phyloP scores from a whole-genome alignment of 2,888 invertebrate species.

The Caenorhabditis doughertyi region DNA sequence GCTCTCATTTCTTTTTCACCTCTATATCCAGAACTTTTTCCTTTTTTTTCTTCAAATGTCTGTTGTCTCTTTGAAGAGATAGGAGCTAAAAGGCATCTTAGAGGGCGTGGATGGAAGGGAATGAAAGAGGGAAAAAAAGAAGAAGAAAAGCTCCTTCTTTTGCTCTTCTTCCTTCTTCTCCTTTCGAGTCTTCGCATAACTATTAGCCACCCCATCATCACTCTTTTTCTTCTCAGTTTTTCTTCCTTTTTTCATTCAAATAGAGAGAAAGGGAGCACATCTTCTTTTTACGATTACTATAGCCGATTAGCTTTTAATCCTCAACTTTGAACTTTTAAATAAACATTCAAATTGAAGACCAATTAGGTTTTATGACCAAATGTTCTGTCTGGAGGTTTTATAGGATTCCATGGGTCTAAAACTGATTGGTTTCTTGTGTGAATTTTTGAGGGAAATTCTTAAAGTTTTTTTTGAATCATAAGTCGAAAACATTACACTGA shows the following conservation, averaged over 20 bases:
- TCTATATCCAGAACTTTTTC: conserved; percentile 32
- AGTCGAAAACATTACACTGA: too few relatives aligned
- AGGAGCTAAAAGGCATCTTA: conserved; percentile 55
- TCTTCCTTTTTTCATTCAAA: neutral
- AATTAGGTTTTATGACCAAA: too few relatives aligned
- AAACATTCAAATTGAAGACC: too few relatives aligned
- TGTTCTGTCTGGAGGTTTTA: too few relatives aligned
- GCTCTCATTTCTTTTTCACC: conserved; percentile 31
- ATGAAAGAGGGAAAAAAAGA: conserved; percentile 1
- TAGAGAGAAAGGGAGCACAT: conserved; percentile 1
- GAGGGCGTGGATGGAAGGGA: conserved; percentile 12
- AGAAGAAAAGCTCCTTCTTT: conserved; percentile 28
- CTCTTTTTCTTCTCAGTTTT: conserved; percentile 32
- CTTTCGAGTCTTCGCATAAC: conserved; percentile 39
- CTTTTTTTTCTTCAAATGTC: neutral
- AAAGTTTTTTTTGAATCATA: too few relatives aligned
- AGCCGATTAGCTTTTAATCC: neutral
- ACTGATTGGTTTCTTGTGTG: too few relatives aligned
- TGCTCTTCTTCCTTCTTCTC: conserved; percentile 30
- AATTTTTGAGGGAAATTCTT: too few relatives aligned
- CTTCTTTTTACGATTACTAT: conserved; percentile 9
- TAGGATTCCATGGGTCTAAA: too few relatives aligned
- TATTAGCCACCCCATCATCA: conserved; percentile 61
- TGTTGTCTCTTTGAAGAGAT: conserved; percentile 22
- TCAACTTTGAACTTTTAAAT: neutral